phyloP scores from a whole-genome alignment of 2,888 invertebrate species.

The Aromia moschata region DNA sequence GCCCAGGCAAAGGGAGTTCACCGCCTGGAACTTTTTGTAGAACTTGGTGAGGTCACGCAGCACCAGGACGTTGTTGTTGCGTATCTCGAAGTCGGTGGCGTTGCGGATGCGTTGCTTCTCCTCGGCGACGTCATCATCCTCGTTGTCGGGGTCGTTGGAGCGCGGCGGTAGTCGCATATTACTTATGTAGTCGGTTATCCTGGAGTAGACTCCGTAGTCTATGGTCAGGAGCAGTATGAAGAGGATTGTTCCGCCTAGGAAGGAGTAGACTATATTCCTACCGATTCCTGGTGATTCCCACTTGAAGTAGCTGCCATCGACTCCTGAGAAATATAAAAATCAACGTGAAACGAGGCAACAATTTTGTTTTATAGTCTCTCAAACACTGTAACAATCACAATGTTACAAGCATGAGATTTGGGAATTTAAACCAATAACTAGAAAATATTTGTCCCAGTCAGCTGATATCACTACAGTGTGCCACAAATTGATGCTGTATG shows the following conservation, averaged over 20 bases:
- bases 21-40: slow-evolving; percentile 73
- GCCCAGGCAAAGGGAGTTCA: slow-evolving; percentile 73
- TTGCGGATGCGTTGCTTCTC: slow-evolving; percentile 66
- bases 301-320: slow-evolving; percentile 64
- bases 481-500: slow-evolving; percentile 14
- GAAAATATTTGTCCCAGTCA: no score
- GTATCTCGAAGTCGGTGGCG: slow-evolving; percentile 58
- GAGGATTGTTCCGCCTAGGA: slow-evolving; percentile 66
- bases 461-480: no score
- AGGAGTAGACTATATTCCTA: slow-evolving; percentile 71
- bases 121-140: slow-evolving; percentile 67
- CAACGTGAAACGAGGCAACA: background rate
- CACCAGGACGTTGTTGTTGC: slow-evolving; percentile 66
- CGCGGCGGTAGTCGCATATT: slow-evolving; percentile 25
- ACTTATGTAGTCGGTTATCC: slow-evolving; percentile 60
- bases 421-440: no score
- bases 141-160: slow-evolving; percentile 50
- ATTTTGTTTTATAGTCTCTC: no score
- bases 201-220: slow-evolving; percentile 70
- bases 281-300: slow-evolving; percentile 78
- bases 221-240: slow-evolving; percentile 71
- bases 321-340: slow-evolving; percentile 46
- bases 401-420: no score
- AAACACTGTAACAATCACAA: no score
- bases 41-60: slow-evolving; percentile 80